Evolutionary conservation across 1,140 invertebrate genomes (phyloP), one percentile per base, ranked within the genome.

Genomic region (Cherax destructor): DNA sequence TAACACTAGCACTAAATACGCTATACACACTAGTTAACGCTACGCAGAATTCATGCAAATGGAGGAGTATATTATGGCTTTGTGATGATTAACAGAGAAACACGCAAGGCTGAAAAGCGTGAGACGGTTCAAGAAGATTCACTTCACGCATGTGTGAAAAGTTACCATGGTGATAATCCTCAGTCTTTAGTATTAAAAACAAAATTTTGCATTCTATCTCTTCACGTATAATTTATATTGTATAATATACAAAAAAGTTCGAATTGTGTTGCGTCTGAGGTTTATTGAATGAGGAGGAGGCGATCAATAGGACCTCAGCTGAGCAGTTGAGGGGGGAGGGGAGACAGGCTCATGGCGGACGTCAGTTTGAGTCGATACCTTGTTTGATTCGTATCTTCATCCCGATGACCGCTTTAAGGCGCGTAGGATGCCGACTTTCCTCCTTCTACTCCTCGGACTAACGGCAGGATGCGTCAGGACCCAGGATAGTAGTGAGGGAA

Each of bases 361-460:
- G 76, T 49, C 88, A 85, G 88, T 85, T 84, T 91, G 88, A 91
- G 88, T 91, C 88, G 83, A 91, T 91, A 91, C 88, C 88, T 84
- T 91, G 88, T 80, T 91, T 84, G 88, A 91, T 79, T 79, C 83
- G 88, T 91, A 91, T 91, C 88, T 91, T 85, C 83, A 91, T 91
- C 88, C 88, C 88, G 88, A 91, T 91, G 88, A 91, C 88, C 83
- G 74, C 88, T 91, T 76, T 78, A 86, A 91, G 88, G 88, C 83
- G 59, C 83, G 78, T 91, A 86, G 88, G 88, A 91, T 91, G 88
- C 83, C 88, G 88, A 85, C 88, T 85, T 91, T 91, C 83, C 88
- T 91, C 88, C 88, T 91, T 85, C 88, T 91, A 85, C 88, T 91
- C 88, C 88, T 91, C 77, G 88, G 88, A 91, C 83, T 91, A 91